Percentiles rank a stretch among this genome's conserved stretches.
These are phyloP conservation scores for Dolichomitus sp. DNA, from an alignment of 2,888 invertebrate genomes.

Conservation along the genomic window DNA sequence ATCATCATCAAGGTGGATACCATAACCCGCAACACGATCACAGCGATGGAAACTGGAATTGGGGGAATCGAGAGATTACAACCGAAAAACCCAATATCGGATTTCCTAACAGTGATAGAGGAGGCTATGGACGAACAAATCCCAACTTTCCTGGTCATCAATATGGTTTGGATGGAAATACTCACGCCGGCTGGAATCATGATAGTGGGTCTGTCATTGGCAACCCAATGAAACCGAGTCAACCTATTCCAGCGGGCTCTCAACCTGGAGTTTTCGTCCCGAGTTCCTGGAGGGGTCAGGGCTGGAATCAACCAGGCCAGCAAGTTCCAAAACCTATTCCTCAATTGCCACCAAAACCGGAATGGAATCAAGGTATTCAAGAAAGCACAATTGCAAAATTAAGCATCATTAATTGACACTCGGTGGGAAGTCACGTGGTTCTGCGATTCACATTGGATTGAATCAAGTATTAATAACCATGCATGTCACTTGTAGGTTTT, in stretches of 20 bases:
- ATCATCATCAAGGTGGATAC: conserved; percentile 55
- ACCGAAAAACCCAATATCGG: not conserved
- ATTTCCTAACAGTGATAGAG: conserved; percentile 57
- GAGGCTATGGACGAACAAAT: conserved; percentile 64
- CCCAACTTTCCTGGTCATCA: conserved; percentile 54
- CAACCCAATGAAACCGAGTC: conserved; percentile 62
- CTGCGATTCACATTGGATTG: not conserved
- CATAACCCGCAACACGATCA: conserved; percentile 50
- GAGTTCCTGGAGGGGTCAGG: conserved; percentile 67
- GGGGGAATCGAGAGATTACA: not conserved
- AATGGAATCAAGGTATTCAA: conserved; percentile 73
- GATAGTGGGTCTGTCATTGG: not conserved
- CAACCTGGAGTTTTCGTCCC: conserved; percentile 62
- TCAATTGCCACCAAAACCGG: conserved; percentile 26
- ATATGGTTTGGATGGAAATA: conserved; percentile 51
- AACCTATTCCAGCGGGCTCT: conserved; percentile 44
- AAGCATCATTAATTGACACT: not conserved
- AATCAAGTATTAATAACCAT: conserved; percentile 5
- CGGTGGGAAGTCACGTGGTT: not conserved
- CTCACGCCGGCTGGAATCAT: conserved; percentile 62
- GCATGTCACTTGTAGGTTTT: not conserved
- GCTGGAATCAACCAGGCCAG: conserved; percentile 6
- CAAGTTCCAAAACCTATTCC: conserved; percentile 35
- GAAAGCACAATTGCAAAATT: not conserved
- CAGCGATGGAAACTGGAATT: conserved; percentile 21